These are phyloP conservation scores for Xyliphius kryptos DNA, from an alignment of 2,113 vertebrate species.

Conservation along the genomic window DNA sequence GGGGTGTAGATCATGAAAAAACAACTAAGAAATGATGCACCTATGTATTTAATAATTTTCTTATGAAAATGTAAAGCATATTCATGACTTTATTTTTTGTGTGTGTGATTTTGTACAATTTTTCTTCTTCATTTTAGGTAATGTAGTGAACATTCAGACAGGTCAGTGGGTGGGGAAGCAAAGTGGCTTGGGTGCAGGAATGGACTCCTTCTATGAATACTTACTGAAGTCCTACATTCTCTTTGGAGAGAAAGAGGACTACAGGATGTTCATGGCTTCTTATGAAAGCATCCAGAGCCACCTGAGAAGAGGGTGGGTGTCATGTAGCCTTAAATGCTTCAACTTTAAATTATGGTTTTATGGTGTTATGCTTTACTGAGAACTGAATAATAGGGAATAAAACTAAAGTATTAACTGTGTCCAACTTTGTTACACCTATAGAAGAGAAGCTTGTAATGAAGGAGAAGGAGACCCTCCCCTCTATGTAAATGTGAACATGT, in stretches of 20 bases:
- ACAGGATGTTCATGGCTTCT: constrained; percentile 86
- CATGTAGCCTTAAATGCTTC: too few relatives aligned
- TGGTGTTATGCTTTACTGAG: background rate
- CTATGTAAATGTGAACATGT: constrained; percentile 98
- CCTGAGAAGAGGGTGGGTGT: constrained; percentile 85
- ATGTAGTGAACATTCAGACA: constrained; percentile 96
- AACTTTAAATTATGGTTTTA: too few relatives aligned
- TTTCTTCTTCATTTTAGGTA: constrained; percentile 67
- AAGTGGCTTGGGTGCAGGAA: constrained; percentile 92
- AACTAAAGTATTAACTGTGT: background rate
- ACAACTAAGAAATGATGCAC: too few relatives aligned
- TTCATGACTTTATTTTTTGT: too few relatives aligned
- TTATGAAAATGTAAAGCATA: too few relatives aligned
- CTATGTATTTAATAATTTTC: too few relatives aligned
- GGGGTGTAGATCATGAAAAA: too few relatives aligned
- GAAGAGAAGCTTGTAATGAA: constrained; percentile 90
- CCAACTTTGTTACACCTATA: constrained; percentile 42
- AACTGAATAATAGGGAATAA: too few relatives aligned
- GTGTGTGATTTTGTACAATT: too few relatives aligned
- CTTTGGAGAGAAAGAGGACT: constrained; percentile 91
- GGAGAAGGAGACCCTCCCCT: constrained; percentile 94
- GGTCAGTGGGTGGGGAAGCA: constrained; percentile 95
- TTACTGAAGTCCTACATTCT: constrained; percentile 96
- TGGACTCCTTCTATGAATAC: constrained; percentile 96
- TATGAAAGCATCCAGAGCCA: constrained; percentile 91